These are phyloP conservation scores for Oreocharis arfaki DNA, from an alignment of 2,113 vertebrate species.

Conservation along the genomic window DNA sequence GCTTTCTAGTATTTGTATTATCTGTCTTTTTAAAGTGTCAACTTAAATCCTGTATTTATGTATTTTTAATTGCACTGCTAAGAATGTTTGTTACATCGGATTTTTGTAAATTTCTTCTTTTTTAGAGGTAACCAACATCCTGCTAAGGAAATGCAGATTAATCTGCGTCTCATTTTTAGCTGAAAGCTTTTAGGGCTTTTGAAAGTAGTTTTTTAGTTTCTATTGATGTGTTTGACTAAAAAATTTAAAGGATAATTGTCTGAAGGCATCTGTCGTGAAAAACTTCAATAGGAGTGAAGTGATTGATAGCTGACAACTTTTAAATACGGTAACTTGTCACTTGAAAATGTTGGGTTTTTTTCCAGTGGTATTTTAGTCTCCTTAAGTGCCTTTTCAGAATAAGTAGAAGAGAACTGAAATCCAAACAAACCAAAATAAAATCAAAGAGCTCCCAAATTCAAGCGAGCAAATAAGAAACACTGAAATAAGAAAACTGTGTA, in stretches of 20 bases:
- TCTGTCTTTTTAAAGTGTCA: too few species aligned
- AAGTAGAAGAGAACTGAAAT: conserved; percentile 52
- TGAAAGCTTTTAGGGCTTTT: neutral
- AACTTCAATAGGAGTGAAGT: neutral
- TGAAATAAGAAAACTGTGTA: neutral
- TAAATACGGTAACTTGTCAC: neutral
- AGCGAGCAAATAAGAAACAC: neutral
- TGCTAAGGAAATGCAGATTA: neutral
- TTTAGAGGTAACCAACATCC: neutral
- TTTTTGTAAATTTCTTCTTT: neutral
- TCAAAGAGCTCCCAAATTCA: neutral
- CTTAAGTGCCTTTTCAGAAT: conserved; percentile 48
- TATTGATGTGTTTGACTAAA: neutral
- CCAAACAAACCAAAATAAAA: neutral
- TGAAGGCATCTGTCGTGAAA: neutral
- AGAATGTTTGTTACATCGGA: neutral
- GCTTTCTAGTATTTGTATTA: neutral
- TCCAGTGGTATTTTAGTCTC: neutral
- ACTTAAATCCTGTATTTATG: neutral
- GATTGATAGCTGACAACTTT: neutral
- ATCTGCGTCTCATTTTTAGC: neutral
- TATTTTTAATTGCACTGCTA: neutral
- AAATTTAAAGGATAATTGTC: conserved; percentile 3
- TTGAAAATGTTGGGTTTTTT: neutral
- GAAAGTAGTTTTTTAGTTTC: neutral